These are phyloP conservation scores for Netelia virgata DNA, from an alignment of 2,888 invertebrate species.

Conservation along the genomic window DNA sequence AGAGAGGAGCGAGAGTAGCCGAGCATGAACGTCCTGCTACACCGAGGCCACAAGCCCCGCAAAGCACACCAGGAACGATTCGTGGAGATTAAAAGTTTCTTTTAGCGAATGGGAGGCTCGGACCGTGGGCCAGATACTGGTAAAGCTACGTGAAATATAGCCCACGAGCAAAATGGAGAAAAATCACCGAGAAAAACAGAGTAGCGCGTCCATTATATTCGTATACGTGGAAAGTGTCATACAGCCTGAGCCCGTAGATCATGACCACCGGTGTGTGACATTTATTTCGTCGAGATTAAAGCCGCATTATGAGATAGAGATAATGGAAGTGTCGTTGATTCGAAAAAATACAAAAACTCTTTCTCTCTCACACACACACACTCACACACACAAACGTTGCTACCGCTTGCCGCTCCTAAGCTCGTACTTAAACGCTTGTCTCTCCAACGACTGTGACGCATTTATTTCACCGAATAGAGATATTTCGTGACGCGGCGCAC, in stretches of 20 bases:
- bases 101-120: conserved; percentile 45
- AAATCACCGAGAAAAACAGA: conserved; percentile 28
- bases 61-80: conserved; percentile 54
- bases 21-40: conserved; percentile 50
- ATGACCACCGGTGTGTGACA: conserved; percentile 28
- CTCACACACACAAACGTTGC: too few species aligned
- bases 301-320: conserved; percentile 46
- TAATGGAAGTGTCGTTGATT: conserved; percentile 55
- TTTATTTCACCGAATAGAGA: neutral
- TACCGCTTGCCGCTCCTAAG: neutral
- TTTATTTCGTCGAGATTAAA: conserved; percentile 55
- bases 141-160: conserved; percentile 35
- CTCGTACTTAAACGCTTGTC: conserved; percentile 2
- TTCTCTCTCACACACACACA: neutral
- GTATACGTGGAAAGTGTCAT: conserved; percentile 29
- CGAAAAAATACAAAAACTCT: neutral
- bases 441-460: neutral
- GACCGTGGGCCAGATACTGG: conserved; percentile 16
- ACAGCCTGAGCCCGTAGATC: neutral
- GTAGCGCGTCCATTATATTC: conserved; percentile 24
- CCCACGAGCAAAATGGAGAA: conserved; percentile 33
- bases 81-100: conserved; percentile 66
- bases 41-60: conserved; percentile 45
- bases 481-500: neutral
- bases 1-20: neutral